Percentiles rank a stretch among this genome's conserved stretches.
Evolutionary conservation across 2,888 invertebrate genomes (phyloP).

Genomic region (Chrysomela aeneicollis): DNA sequence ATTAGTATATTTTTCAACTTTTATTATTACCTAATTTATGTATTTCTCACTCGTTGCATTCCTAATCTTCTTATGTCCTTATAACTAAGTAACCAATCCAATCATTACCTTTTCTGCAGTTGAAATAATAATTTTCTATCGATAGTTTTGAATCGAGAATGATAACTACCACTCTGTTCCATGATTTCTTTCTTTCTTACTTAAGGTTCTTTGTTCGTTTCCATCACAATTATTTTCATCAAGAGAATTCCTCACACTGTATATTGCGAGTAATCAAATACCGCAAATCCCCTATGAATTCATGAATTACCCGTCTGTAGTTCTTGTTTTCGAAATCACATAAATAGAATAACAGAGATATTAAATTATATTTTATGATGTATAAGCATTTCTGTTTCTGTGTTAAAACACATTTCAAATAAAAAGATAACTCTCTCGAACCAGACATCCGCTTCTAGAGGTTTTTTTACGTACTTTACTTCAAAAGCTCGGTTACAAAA

Average conservation of each 20-base stretch:
- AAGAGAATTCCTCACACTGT: neutral
- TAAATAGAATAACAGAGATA: slow-evolving; percentile 46
- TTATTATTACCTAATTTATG: too few species aligned
- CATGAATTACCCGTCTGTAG: slow-evolving; percentile 7
- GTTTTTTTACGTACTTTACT: slow-evolving; percentile 36
- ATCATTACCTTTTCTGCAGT: too few species aligned
- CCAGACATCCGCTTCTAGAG: slow-evolving; percentile 42
- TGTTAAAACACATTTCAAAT: slow-evolving; percentile 44
- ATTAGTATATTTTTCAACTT: too few species aligned
- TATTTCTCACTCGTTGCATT: too few species aligned
- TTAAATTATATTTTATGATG: slow-evolving; percentile 46
- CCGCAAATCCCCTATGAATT: neutral
- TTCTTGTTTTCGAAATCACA: slow-evolving; percentile 38
- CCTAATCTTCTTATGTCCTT: too few species aligned
- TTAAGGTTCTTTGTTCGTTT: too few species aligned
- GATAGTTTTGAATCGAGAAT: too few species aligned
- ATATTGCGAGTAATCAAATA: neutral
- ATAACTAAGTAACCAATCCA: too few species aligned
- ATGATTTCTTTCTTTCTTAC: too few species aligned
- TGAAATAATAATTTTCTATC: too few species aligned
- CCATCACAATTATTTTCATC: too few species aligned
- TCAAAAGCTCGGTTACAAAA: slow-evolving; percentile 29
- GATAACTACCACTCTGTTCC: too few species aligned
- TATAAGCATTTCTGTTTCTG: slow-evolving; percentile 44
- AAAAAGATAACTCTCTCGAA: slow-evolving; percentile 42